Conservation (phyloP, 2,888 invertebrate genomes). For the Prosopocoilus inquinatus region DNA sequence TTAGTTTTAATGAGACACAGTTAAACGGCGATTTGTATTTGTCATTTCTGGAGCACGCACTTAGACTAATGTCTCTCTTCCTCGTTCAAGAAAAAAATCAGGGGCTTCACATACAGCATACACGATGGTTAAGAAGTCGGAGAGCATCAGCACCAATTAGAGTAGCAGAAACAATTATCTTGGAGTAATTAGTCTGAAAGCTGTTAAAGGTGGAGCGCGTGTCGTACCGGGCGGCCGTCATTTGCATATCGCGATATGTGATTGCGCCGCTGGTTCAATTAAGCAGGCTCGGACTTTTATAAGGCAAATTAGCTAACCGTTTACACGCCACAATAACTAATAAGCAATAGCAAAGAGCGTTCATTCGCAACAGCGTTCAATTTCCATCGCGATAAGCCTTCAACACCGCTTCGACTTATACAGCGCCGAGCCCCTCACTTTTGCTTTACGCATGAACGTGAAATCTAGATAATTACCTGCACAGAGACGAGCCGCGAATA, state of each 20-base stretch:
- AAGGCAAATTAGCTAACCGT: constrained; percentile 24
- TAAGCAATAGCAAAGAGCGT: constrained; percentile 1
- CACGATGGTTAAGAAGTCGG: background rate
- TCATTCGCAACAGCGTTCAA: background rate
- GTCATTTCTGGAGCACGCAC: too few species aligned
- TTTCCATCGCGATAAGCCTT: background rate
- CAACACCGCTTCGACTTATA: background rate
- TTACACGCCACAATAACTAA: constrained; percentile 17
- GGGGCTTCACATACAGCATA: background rate
- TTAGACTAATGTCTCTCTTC: too few species aligned
- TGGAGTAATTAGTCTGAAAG: constrained; percentile 30
- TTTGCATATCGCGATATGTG: constrained; percentile 37
- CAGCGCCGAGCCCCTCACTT: background rate
- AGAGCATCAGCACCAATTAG: constrained; percentile 22
- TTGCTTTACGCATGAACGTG: background rate
- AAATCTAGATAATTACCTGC: background rate
- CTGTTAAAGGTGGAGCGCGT: constrained; percentile 26
- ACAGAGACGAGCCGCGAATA: background rate
- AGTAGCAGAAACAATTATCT: constrained; percentile 33
- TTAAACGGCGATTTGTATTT: too few species aligned
- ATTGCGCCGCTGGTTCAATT: constrained; percentile 32
- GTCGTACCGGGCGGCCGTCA: constrained; percentile 32
- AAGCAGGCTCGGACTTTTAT: constrained; percentile 21
- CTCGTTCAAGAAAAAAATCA: too few species aligned
- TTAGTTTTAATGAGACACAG: too few species aligned